Percentiles rank a stretch among this genome's conserved stretches.
Conservation (phyloP, 2,113 vertebrate species). For the Campylomormyrus numenius region DNA sequence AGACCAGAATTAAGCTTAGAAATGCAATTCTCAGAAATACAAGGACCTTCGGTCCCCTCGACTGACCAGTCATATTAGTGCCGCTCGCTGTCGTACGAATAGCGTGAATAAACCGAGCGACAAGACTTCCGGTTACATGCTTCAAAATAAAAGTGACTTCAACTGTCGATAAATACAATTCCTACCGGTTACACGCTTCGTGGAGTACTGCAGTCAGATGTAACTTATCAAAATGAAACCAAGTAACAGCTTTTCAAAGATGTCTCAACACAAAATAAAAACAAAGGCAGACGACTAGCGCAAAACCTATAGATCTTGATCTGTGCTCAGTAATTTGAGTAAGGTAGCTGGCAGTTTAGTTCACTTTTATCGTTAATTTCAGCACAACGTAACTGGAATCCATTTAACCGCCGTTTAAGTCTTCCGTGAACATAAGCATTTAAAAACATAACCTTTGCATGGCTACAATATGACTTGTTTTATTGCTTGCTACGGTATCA, state of each 20-base stretch:
- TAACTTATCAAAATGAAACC: background rate
- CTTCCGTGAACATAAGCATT: background rate
- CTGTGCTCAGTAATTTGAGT: background rate
- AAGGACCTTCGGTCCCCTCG: slow-evolving; percentile 11
- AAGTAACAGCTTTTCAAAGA: background rate
- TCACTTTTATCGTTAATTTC: background rate
- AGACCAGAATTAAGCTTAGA: slow-evolving; percentile 14
- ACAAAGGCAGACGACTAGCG: background rate
- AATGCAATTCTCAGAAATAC: slow-evolving; percentile 41
- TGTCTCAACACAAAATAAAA: background rate
- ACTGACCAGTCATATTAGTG: slow-evolving; percentile 38
- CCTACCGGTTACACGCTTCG: background rate
- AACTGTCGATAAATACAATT: background rate
- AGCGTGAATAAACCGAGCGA: background rate
- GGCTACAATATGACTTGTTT: background rate
- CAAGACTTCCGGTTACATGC: background rate
- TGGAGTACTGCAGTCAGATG: background rate
- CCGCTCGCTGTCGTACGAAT: background rate
- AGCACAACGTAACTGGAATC: background rate
- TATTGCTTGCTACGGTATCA: background rate
- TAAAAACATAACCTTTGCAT: background rate
- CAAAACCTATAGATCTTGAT: background rate
- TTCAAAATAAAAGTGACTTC: background rate
- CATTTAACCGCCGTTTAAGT: background rate
- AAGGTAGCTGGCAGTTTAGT: background rate